A percentile compares a stretch with the other conserved stretches of the same genome.
Conservation (phyloP, 2,797 vertebrate genomes). For the Thunnus albacares region DNA sequence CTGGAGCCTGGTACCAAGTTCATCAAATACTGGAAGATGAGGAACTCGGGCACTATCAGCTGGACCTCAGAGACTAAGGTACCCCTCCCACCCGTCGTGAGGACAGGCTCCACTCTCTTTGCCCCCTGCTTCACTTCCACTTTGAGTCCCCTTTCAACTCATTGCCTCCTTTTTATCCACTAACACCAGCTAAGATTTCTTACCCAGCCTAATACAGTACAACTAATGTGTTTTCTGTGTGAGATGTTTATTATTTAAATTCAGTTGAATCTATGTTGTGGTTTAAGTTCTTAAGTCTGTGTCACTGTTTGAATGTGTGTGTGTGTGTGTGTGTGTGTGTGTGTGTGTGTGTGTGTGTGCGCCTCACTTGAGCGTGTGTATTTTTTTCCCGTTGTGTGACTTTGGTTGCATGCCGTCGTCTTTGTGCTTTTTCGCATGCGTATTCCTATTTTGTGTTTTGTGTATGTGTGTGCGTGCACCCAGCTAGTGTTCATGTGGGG, state of each 20-base stretch:
- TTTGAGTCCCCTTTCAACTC: constrained; percentile 66
- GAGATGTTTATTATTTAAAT: constrained; percentile 66
- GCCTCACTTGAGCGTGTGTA: constrained; percentile 35
- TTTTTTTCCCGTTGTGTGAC: constrained; percentile 37
- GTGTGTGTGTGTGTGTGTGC: constrained; percentile 22
- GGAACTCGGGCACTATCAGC: constrained; percentile 94
- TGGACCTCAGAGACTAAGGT: constrained; percentile 99
- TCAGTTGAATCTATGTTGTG: constrained; percentile 62
- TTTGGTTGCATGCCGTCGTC: constrained; percentile 71
- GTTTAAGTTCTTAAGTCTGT: constrained; percentile 66
- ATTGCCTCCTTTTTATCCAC: constrained; percentile 60
- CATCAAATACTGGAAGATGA: constrained; percentile 99
- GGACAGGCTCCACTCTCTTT: constrained; percentile 72
- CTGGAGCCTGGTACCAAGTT: constrained; percentile 96
- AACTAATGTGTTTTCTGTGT: constrained; percentile 54
- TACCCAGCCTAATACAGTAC: constrained; percentile 43
- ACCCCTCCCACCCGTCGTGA: constrained; percentile 76
- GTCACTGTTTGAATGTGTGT: constrained; percentile 41
- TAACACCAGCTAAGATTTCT: constrained; percentile 73
- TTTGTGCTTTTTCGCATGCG: constrained; percentile 74
- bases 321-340: constrained; percentile 5
- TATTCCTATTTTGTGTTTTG: constrained; percentile 78
- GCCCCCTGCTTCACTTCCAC: constrained; percentile 63
- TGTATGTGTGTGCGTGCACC: constrained; percentile 78
- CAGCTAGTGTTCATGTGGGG: constrained; percentile 99